Conservation (phyloP, 1,140 invertebrate genomes). For the honey bee (Apis mellifera) region DNA sequence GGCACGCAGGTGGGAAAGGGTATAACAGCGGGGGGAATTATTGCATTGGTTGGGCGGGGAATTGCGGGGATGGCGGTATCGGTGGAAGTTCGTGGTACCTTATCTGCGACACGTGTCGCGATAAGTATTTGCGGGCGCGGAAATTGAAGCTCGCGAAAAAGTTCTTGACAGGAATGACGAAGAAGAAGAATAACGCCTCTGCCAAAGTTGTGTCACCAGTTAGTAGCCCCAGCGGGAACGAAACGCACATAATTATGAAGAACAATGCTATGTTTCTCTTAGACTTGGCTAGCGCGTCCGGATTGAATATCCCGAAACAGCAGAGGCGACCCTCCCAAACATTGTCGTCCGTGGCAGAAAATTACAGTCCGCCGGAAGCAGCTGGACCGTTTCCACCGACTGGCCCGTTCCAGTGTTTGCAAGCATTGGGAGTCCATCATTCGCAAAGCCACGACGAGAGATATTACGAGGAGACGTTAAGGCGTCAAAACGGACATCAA, state of each 20-base stretch:
- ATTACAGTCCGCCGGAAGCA: constrained; percentile 82
- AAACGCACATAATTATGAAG: constrained; percentile 91
- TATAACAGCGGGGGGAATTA: constrained; percentile 93
- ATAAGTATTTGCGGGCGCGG: constrained; percentile 88
- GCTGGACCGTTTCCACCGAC: constrained; percentile 83
- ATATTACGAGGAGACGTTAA: constrained; percentile 82
- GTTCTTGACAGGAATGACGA: constrained; percentile 63
- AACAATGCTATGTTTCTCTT: constrained; percentile 97
- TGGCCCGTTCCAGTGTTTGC: constrained; percentile 90
- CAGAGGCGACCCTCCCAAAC: constrained; percentile 82
- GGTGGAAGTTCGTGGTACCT: constrained; percentile 95
- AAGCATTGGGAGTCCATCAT: constrained; percentile 85
- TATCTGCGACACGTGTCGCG: constrained; percentile 93
- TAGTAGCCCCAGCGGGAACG: constrained; percentile 75
- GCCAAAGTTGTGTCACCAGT: constrained; percentile 74
- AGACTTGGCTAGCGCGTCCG: constrained; percentile 90
- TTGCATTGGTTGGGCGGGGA: constrained; percentile 93
- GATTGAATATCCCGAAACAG: constrained; percentile 80
- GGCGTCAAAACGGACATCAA: constrained; percentile 77
- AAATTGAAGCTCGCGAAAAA: constrained; percentile 75
- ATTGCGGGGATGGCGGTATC: constrained; percentile 93
- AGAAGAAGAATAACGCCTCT: constrained; percentile 60
- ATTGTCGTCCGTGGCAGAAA: constrained; percentile 84
- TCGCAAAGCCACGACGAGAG: constrained; percentile 82
- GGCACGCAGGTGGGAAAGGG: constrained; percentile 92